Percentiles rank a stretch among this genome's conserved stretches.
phyloP scores from a whole-genome alignment of 2,888 invertebrate species.

The Thereva nobilitata region DNA sequence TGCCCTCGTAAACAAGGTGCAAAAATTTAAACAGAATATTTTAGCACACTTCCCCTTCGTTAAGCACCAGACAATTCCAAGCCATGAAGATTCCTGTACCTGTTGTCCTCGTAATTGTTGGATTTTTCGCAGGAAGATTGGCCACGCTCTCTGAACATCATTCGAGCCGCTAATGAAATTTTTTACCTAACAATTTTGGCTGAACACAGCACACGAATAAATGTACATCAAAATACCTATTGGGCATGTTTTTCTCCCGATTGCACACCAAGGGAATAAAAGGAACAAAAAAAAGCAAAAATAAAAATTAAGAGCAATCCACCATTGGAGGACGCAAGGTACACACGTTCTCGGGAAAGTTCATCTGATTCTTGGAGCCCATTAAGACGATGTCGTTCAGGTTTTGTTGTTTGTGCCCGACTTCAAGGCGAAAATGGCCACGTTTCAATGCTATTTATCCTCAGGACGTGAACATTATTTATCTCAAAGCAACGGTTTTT shows the following conservation, averaged over 20 bases:
- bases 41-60: too few relatives aligned
- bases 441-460: constrained; percentile 38
- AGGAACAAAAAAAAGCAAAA: neutral
- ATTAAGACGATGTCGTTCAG: constrained; percentile 38
- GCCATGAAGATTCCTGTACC: too few relatives aligned
- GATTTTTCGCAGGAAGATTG: too few relatives aligned
- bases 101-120: too few relatives aligned
- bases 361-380: constrained; percentile 35
- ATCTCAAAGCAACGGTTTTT: constrained; percentile 36
- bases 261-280: neutral
- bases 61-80: too few relatives aligned
- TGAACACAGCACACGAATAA: too few relatives aligned
- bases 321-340: constrained; percentile 8
- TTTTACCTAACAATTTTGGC: too few relatives aligned
- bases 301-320: constrained; percentile 7
- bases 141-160: too few relatives aligned
- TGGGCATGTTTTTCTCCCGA: neutral
- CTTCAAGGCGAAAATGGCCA: constrained; percentile 28
- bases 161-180: too few relatives aligned
- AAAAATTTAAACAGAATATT: too few relatives aligned
- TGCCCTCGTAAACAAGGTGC: too few relatives aligned
- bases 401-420: constrained; percentile 23
- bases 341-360: constrained; percentile 20
- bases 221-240: too few relatives aligned
- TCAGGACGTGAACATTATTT: constrained; percentile 36